phyloP scores from a whole-genome alignment of 2,797 vertebrate genomes.

The Clarias pachynema region DNA sequence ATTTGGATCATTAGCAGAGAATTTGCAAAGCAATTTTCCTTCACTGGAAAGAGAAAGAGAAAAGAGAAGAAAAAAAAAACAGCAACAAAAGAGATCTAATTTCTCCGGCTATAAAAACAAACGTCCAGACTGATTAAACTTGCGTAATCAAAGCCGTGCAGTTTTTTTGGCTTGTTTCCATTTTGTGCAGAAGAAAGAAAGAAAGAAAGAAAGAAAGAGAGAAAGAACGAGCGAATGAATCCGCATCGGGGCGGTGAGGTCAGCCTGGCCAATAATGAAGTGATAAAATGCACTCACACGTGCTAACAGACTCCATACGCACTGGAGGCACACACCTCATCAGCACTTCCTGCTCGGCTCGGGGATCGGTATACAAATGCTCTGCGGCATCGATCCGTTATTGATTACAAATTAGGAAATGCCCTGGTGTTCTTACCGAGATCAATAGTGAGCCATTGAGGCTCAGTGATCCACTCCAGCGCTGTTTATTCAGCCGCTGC shows the following conservation, averaged over 20 bases:
- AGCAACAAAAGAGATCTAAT: conserved; percentile 6
- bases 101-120: conserved; percentile 27
- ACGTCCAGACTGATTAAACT: conserved; percentile 29
- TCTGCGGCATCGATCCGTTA: conserved; percentile 84
- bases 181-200: conserved; percentile 20
- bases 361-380: conserved; percentile 62
- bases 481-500: conserved; percentile 47
- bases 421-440: conserved; percentile 72
- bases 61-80: neutral
- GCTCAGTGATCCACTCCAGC: conserved; percentile 53
- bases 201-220: conserved; percentile 6
- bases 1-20: conserved; percentile 16
- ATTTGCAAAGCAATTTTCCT: conserved; percentile 26
- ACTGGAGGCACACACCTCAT: conserved; percentile 59
- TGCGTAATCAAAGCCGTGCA: conserved; percentile 18
- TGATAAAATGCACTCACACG: conserved; percentile 61
- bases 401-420: conserved; percentile 99
- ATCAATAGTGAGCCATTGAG: conserved; percentile 60
- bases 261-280: conserved; percentile 58
- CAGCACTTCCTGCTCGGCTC: conserved; percentile 60
- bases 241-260: conserved; percentile 41
- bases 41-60: neutral
- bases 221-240: conserved; percentile 43
- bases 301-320: conserved; percentile 58
- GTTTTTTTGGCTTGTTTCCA: conserved; percentile 34